Percentiles rank a stretch among this genome's conserved stretches.
Evolutionary conservation across 2,888 invertebrate genomes (phyloP).

Genomic region (Copidosoma aretas): DNA sequence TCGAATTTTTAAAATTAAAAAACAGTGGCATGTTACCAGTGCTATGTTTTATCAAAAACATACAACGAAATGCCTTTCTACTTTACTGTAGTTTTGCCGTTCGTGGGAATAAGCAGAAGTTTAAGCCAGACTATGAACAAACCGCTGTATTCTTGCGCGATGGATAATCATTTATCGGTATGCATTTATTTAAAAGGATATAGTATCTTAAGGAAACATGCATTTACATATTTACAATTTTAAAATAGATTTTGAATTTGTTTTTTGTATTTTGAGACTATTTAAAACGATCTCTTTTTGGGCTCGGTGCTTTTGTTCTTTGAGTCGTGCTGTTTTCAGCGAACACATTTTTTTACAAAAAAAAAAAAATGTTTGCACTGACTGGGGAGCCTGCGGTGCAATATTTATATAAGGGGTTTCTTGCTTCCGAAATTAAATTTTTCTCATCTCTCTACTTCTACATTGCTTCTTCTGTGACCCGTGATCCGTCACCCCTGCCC

Average conservation of each 20-base stretch:
- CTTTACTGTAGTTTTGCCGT: constrained; percentile 21
- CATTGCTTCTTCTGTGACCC: too few species aligned
- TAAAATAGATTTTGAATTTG: constrained; percentile 22
- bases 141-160: constrained; percentile 18
- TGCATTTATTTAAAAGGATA: constrained; percentile 35
- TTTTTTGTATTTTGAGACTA: constrained; percentile 33
- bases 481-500: too few species aligned
- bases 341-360: not conserved
- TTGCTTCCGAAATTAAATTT: too few species aligned
- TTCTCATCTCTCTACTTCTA: too few species aligned
- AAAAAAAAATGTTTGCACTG: too few species aligned
- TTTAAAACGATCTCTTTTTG: constrained; percentile 28
- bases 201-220: constrained; percentile 25
- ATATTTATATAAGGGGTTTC: too few species aligned
- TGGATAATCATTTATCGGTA: constrained; percentile 32
- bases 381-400: not conserved
- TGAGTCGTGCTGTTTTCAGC: not conserved
- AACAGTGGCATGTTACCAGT: constrained; percentile 36
- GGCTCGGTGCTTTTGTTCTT: constrained; percentile 4
- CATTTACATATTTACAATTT: constrained; percentile 32
- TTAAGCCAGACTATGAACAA: constrained; percentile 15
- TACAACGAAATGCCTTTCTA: constrained; percentile 25
- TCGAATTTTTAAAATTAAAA: constrained; percentile 22
- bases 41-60: constrained; percentile 17
- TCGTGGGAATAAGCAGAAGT: constrained; percentile 26